phyloP scores from a whole-genome alignment of 2,113 vertebrate genomes.

The Sphaerodactylus townsendi region DNA sequence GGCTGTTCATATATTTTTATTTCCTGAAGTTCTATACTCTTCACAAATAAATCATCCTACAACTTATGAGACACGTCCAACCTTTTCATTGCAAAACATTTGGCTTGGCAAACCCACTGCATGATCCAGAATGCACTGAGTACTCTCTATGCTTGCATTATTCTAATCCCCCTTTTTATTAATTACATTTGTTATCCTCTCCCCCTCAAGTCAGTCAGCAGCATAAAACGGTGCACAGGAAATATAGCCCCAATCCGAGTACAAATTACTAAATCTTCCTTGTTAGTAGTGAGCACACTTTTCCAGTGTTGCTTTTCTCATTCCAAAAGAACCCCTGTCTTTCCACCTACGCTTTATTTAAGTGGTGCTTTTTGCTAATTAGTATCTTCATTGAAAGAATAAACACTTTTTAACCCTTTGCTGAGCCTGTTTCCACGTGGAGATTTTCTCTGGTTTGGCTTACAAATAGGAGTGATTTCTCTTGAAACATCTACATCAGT shows the following conservation, averaged over 20 bases:
- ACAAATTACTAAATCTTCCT: background rate
- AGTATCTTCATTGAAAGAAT: constrained; percentile 26
- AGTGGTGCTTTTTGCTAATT: constrained; percentile 18
- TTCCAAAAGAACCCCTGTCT: background rate
- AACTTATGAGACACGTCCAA: constrained; percentile 30
- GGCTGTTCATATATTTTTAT: constrained; percentile 38
- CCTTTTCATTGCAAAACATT: constrained; percentile 42
- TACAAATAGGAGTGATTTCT: background rate
- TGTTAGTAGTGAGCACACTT: background rate
- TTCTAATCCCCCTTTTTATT: background rate
- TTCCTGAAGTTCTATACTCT: constrained; percentile 38
- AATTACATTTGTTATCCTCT: constrained; percentile 6
- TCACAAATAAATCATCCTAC: constrained; percentile 54
- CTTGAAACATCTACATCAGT: constrained; percentile 1
- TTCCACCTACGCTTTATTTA: background rate
- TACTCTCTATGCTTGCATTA: constrained; percentile 15
- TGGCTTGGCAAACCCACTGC: constrained; percentile 38
- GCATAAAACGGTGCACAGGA: background rate
- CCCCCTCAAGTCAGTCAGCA: constrained; percentile 35
- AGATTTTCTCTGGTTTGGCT: too few species aligned
- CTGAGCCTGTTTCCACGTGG: constrained; percentile 16
- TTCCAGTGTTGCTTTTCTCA: background rate
- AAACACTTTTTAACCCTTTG: background rate
- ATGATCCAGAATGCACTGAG: constrained; percentile 31
- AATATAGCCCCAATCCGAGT: background rate